These are phyloP conservation scores for Megalops atlanticus DNA, from an alignment of 2,113 vertebrate species.

Conservation along the genomic window DNA sequence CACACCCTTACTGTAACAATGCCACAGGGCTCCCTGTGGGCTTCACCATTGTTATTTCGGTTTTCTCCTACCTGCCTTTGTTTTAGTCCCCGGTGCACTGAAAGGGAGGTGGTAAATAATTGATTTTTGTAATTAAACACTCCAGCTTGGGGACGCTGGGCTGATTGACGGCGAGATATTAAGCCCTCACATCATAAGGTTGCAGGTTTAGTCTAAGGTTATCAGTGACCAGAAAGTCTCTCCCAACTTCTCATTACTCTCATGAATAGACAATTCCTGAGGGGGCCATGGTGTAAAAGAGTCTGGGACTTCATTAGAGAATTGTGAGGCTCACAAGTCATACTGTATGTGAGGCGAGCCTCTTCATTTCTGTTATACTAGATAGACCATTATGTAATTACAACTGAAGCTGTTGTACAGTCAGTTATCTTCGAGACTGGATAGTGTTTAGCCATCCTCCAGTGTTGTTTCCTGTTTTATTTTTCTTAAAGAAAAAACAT, in stretches of 20 bases:
- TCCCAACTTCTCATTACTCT: conserved; percentile 72
- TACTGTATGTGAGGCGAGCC: not conserved
- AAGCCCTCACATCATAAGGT: conserved; percentile 75
- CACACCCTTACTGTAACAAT: not conserved
- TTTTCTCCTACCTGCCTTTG: conserved; percentile 37
- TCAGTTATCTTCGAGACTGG: not conserved
- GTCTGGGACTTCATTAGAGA: conserved; percentile 72
- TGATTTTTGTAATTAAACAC: conserved; percentile 81
- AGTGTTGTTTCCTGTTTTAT: not conserved
- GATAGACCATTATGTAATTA: conserved; percentile 7
- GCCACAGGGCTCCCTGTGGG: not conserved
- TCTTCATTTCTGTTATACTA: not conserved
- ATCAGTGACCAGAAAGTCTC: conserved; percentile 74
- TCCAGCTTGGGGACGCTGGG: conserved; percentile 71
- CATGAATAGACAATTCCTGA: conserved; percentile 76
- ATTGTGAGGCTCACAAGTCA: conserved; percentile 15
- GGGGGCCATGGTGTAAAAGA: conserved; percentile 72
- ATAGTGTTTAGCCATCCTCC: not conserved
- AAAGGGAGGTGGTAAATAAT: conserved; percentile 79
- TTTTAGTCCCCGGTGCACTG: conserved; percentile 68
- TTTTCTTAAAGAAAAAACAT: not conserved
- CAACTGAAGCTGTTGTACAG: not conserved
- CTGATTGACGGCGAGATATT: conserved; percentile 80
- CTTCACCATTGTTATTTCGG: conserved; percentile 27
- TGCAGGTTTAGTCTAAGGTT: conserved; percentile 78